phyloP scores from a whole-genome alignment of 2,888 invertebrate species.

The Eremobia ochroleuca region DNA sequence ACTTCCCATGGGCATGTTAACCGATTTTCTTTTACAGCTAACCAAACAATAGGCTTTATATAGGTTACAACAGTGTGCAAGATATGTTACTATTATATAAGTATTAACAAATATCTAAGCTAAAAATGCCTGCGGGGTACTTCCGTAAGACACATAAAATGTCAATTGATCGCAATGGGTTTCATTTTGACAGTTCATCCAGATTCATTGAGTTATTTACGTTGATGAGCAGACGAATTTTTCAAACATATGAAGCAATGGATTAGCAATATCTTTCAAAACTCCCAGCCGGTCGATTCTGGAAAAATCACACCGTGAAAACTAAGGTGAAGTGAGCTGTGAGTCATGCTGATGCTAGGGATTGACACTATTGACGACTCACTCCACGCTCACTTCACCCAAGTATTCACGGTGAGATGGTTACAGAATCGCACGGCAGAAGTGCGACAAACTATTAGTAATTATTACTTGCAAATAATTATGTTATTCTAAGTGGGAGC shows the following conservation, averaged over 20 bases:
- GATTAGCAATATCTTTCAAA: neutral
- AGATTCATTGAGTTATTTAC: neutral
- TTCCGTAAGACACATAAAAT: neutral
- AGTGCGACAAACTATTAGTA: neutral
- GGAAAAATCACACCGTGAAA: no score
- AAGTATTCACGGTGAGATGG: no score
- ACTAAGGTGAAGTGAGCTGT: no score
- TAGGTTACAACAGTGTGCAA: no score
- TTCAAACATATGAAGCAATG: neutral
- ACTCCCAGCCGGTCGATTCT: no score
- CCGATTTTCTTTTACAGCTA: neutral
- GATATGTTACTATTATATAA: neutral
- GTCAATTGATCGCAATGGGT: neutral
- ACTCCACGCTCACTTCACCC: no score
- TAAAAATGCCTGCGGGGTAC: neutral
- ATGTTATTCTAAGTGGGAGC: neutral
- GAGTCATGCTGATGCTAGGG: no score
- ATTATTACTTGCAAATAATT: neutral
- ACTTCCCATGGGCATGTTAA: neutral
- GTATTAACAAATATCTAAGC: neutral
- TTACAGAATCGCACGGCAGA: no score
- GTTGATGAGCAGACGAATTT: neutral
- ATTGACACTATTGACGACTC: no score
- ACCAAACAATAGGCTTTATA: neutral
- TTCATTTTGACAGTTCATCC: neutral